phyloP scores from a whole-genome alignment of 2,113 vertebrate species.

The Craseonycteris thonglongyai region DNA sequence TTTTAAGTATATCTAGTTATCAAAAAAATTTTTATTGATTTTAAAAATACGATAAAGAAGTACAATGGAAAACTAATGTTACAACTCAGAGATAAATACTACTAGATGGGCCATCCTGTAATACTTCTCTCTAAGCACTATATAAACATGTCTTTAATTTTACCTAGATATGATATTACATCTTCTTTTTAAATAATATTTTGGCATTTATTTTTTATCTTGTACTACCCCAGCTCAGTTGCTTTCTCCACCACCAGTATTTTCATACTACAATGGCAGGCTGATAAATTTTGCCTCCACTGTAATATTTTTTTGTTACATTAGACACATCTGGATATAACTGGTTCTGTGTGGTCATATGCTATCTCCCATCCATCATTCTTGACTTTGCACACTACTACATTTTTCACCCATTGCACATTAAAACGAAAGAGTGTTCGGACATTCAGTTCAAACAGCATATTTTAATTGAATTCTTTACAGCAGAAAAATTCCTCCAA shows the following conservation, averaged over 20 bases:
- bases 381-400: too few species aligned
- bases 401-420: too few species aligned
- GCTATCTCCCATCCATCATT: too few species aligned
- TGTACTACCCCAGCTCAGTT: not conserved
- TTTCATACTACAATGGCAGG: too few species aligned
- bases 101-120: not conserved
- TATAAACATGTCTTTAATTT: not conserved
- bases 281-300: too few species aligned
- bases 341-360: too few species aligned
- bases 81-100: not conserved
- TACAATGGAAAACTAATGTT: not conserved
- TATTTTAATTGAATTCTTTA: too few species aligned
- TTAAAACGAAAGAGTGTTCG: too few species aligned
- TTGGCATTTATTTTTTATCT: not conserved
- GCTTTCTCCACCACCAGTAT: not conserved
- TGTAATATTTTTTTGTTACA: too few species aligned
- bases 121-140: not conserved
- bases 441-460: too few species aligned
- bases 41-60: not conserved
- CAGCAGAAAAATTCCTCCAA: too few species aligned
- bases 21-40: not conserved
- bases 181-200: not conserved
- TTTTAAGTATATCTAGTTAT: slow-evolving; percentile 8
- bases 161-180: not conserved
- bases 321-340: too few species aligned